Percentiles rank a stretch among this genome's conserved stretches.
Evolutionary conservation across 2,797 vertebrate genomes (phyloP).

Genomic region (Hybognathus amarus): DNA sequence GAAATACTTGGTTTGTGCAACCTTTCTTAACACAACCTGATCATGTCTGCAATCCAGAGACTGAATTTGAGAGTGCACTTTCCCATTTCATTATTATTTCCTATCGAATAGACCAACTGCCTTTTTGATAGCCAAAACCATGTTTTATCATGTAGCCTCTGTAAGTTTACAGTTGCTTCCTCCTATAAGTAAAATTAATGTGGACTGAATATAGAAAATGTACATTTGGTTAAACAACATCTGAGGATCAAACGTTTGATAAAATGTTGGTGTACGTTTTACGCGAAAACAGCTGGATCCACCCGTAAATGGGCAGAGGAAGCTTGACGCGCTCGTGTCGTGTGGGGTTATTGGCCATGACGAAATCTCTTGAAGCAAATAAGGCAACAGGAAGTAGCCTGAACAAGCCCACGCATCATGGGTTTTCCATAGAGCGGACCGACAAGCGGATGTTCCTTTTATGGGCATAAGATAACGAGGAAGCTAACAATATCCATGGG

Average conservation of each 20-base stretch:
- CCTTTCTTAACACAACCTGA: not conserved
- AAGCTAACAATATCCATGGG: not conserved
- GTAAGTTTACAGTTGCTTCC: not conserved
- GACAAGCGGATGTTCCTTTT: slow-evolving; percentile 72
- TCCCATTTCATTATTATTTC: not conserved
- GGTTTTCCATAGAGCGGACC: slow-evolving; percentile 72
- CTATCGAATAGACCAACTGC: not conserved
- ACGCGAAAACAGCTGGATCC: slow-evolving; percentile 47
- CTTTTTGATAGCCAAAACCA: not conserved
- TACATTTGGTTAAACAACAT: not conserved
- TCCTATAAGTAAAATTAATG: not conserved
- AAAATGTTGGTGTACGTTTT: not conserved
- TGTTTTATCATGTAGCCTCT: not conserved
- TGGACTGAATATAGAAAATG: not conserved
- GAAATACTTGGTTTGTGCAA: not conserved
- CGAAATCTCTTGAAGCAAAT: slow-evolving; percentile 69
- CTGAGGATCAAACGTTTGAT: not conserved
- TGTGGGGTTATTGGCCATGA: slow-evolving; percentile 61
- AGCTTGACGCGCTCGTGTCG: slow-evolving; percentile 47
- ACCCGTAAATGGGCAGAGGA: slow-evolving; percentile 57
- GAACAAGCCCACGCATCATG: slow-evolving; percentile 71
- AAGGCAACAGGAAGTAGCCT: slow-evolving; percentile 73
- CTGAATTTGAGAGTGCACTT: too few species aligned
- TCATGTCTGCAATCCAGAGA: not conserved
- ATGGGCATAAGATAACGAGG: slow-evolving; percentile 68